These are phyloP conservation scores for Ranitomeya variabilis DNA, from an alignment of 2,113 vertebrate genomes.

Conservation along the genomic window DNA sequence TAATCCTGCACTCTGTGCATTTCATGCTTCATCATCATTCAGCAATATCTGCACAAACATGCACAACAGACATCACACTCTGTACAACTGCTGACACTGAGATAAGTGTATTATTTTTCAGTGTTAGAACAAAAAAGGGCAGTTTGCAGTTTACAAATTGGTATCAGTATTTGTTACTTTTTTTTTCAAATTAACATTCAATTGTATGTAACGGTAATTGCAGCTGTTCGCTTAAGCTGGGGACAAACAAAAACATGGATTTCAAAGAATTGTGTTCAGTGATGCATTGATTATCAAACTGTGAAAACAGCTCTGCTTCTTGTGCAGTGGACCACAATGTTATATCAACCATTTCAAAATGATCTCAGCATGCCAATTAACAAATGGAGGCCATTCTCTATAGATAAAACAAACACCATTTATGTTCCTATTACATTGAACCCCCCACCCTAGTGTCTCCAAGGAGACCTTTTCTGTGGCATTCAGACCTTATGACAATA, in stretches of 20 bases:
- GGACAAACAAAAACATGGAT: constrained; percentile 74
- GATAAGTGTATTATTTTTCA: constrained; percentile 60
- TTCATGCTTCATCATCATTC: not conserved
- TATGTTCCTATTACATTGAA: constrained; percentile 67
- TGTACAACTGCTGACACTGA: not conserved
- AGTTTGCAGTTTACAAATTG: constrained; percentile 71
- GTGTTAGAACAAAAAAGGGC: constrained; percentile 63
- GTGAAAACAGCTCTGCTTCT: constrained; percentile 73
- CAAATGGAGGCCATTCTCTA: constrained; percentile 66
- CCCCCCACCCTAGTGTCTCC: constrained; percentile 49
- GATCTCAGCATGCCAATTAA: constrained; percentile 75
- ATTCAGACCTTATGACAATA: not conserved
- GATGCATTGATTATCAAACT: constrained; percentile 78
- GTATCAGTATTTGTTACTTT: constrained; percentile 64
- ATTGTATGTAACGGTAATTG: constrained; percentile 77
- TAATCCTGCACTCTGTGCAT: not conserved
- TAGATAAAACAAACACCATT: constrained; percentile 65
- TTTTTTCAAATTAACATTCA: constrained; percentile 75
- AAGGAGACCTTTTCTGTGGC: constrained; percentile 29
- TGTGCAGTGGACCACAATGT: constrained; percentile 72
- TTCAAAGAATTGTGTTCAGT: constrained; percentile 73
- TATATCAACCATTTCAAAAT: constrained; percentile 70
- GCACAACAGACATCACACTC: not conserved
- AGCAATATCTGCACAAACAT: constrained; percentile 10
- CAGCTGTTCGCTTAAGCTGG: constrained; percentile 81